phyloP scores from a whole-genome alignment of 2,888 invertebrate species.

The Dioctria linearis region DNA sequence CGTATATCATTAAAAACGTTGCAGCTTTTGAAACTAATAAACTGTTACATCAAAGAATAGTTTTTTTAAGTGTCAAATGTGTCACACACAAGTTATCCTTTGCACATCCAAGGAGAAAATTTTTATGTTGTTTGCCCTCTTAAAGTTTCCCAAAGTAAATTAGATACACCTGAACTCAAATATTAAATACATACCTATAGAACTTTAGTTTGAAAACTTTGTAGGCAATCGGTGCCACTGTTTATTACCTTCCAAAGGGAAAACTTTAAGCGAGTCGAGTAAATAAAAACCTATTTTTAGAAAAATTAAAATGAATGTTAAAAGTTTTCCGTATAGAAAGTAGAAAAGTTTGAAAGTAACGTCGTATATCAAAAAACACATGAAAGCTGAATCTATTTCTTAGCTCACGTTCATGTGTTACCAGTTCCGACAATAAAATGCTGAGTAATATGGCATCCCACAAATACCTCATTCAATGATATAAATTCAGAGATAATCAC shows the following conservation, averaged over 20 bases:
- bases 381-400: conserved; percentile 6
- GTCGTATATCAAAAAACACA: conserved; percentile 34
- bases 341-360: conserved; percentile 41
- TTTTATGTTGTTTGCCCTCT: background rate
- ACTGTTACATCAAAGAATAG: too few species aligned
- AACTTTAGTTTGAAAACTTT: conserved; percentile 5
- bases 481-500: conserved; percentile 14
- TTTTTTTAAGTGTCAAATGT: too few species aligned
- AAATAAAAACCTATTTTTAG: conserved; percentile 35
- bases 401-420: conserved; percentile 24
- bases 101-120: too few species aligned
- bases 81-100: too few species aligned
- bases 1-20: too few species aligned
- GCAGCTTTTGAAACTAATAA: too few species aligned
- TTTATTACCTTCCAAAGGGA: conserved; percentile 18
- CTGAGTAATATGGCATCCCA: conserved; percentile 12
- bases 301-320: conserved; percentile 43
- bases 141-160: conserved; percentile 2
- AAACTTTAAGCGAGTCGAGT: conserved; percentile 15
- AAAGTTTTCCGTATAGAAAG: conserved; percentile 25
- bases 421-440: conserved; percentile 25
- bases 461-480: conserved; percentile 13
- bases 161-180: conserved; percentile 25
- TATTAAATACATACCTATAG: background rate
- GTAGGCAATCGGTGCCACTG: conserved; percentile 32